Base-by-base conservation (phyloP, 2,797 vertebrate genomes). In the Sphaeramia orbicularis region DNA sequence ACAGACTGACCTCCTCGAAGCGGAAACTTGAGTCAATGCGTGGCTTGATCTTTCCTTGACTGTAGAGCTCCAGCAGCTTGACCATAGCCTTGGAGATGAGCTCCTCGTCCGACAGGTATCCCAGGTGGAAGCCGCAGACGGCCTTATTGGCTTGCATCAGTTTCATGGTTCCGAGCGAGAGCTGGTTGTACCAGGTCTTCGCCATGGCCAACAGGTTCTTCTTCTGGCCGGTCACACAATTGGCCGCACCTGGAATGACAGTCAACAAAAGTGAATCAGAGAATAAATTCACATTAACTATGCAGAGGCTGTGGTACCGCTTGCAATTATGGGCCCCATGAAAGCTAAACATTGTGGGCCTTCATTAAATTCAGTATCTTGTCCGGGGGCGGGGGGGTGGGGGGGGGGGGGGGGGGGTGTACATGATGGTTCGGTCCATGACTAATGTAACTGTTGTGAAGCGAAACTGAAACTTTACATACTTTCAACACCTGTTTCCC, bases 161-260 rank as follows among this genome's bases (percentile, higher is more conserved):
- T 78, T 96, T 96, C 85, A 95, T 58, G 10, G 94, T 88, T 12
- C 69, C 94, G 87, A 98, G 94, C 0, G 92, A 96, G 80, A 98
- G 95, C 92, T 98, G 96, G 90, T 96, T 94, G 94, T 96, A 97
- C 97, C 97, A 98, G 5, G 92, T 94, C 89, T 96, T 97, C 0
- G 96, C 96, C 84, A 98, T 59, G 16, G 95, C 95, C 88, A 98
- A 43, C 62, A 97, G 87, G 91, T 94, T 98, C 90, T 90, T 95
- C 90, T 93, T 97, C 82, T 95, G 95, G 24, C 96, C 97, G 0
- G 96, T 96, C 80, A 97, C 54, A 78, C 94, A 47, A 62, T 97
- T 98, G 54, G 97, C 93, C 32, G 91, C 93, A 44, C 97, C 97
- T 98, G 35, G 18, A 63, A 59, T 1, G 3, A 42, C 0, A 4